Evolutionary conservation across 2,113 vertebrate species (phyloP), one percentile per base, ranked within the genome.

Genomic region (Brienomyrus longianalis): DNA sequence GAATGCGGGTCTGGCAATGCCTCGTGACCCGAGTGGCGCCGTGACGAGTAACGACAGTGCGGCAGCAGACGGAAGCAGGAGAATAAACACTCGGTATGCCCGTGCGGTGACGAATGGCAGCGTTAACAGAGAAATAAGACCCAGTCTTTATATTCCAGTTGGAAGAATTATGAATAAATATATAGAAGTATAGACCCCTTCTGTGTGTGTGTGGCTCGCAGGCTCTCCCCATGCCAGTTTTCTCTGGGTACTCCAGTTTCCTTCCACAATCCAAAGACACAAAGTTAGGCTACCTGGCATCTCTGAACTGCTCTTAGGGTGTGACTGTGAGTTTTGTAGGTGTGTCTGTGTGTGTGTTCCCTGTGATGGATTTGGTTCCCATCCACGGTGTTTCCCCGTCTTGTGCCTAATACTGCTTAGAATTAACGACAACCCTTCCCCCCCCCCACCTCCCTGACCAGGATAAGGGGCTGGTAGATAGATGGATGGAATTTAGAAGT

Each of bases 41-140:
- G 93, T 94, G 92, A 96, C 92, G 92, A 92, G 92, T 86, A 84
- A 93, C 93, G 90, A 87, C 93, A 90, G 91, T 92, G 90, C 86
- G 89, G 90, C 21, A 1, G 56, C 15, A 51, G 62, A 54, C 15
- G 5, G 48, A 89, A 51, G 45, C 27, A 52, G 21, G 51, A 56
- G 23, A 48, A 89, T 31, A 54, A 51, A 70, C 88, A 83, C 70
- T 83, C 31, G 15, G 7, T 17, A 83, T n/a, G 5, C 23, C 17
- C 74, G 23, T 83, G 87, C 62, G 9, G 43, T 6, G 21, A 45
- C 21, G 11, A 43, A 47, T 11, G 19, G 35, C 45, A 21, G 35
- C 19, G 39, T 5, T 45, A n/a, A 88, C 54, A 88, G 87, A 70
- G 19, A 8, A 59, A 87, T 23, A 13, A 83, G 15, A 8, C 39